Percentiles rank a stretch among this genome's conserved stretches.
Evolutionary conservation across 2,888 invertebrate species (phyloP).

Genomic region (Molorchus minor): DNA sequence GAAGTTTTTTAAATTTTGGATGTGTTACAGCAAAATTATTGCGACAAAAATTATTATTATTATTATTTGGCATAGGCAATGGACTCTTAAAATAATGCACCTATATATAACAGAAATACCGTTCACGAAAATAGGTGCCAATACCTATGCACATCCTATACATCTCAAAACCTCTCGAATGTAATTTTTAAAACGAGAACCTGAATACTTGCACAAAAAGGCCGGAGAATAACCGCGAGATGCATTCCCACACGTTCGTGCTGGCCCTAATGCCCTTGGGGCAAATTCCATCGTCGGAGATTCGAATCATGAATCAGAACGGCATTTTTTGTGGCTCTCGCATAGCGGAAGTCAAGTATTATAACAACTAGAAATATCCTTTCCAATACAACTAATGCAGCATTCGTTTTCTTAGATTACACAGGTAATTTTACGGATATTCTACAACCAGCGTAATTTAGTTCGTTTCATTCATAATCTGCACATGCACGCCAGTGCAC

Average conservation of each 20-base stretch:
- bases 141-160: no score
- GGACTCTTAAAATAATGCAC: no score
- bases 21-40: no score
- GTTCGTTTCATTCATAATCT: slow-evolving; percentile 21
- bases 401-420: slow-evolving; percentile 3
- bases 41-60: no score
- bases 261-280: slow-evolving; percentile 36
- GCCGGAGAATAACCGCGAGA: no score
- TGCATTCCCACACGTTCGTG: slow-evolving; percentile 41
- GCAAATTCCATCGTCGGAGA: slow-evolving; percentile 38
- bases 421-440: slow-evolving; percentile 16
- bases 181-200: no score
- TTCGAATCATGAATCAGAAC: slow-evolving; percentile 42
- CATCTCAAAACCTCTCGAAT: no score
- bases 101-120: no score
- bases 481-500: slow-evolving; percentile 2
- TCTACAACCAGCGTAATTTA: slow-evolving; percentile 15
- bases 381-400: slow-evolving; percentile 12
- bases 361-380: slow-evolving; percentile 32
- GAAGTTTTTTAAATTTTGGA: no score
- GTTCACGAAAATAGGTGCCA: no score
- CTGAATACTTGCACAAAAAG: no score
- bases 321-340: slow-evolving; percentile 35
- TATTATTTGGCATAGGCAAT: no score
- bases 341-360: slow-evolving; percentile 41